Base-by-base conservation (phyloP, 2,797 vertebrate genomes). In the Rhinoraja longicauda region DNA sequence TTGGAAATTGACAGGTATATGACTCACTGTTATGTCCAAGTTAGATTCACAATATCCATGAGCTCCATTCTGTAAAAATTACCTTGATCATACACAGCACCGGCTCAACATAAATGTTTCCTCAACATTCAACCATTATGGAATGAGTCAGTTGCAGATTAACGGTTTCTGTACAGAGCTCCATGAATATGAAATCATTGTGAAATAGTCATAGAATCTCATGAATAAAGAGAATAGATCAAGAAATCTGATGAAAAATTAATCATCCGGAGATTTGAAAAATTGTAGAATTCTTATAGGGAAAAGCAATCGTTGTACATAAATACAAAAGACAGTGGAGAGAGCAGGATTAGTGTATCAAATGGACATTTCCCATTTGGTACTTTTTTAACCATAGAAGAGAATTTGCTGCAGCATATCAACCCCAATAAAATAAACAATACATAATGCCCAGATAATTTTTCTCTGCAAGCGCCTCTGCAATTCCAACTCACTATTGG, bases 1-100 rank as follows among this genome's bases (percentile, higher is more conserved):
- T 84, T 84, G 53, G 53, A 84, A 59, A n/a, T 84, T 84, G 26
- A n/a, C 10, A 84, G 53, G 26, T 59, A 84, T 84, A n/a, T 84
- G 81, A 29, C 84, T 12, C 53, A 84, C 45, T 57, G 45, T 29
- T 53, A 88, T 17, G 36, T 0, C 2, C 17, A 88, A 32, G 59
- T 88, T 88, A 32, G n/a, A 21, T n/a, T 67, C n/a, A 36, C 15
- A 88, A 67, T 62, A 15, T 67, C 84, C 59, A 32, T 64, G 36
- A 88, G n/a, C 53, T 21, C n/a, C 36, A 4, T 19, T 29, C 67
- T 88, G 6, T 9, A 36, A 32, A 62, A 4, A 21, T 73, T 24
- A 26, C 19, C 21, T 70, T 84, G 26, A n/a, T 84, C 26, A 62
- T 4, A 1, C 59, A 59, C 13, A 45, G 79, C 39, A 84, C 21